These are phyloP conservation scores for Pristionchus fissidentatus DNA, from an alignment of 2,888 invertebrate genomes.

Conservation along the genomic window DNA sequence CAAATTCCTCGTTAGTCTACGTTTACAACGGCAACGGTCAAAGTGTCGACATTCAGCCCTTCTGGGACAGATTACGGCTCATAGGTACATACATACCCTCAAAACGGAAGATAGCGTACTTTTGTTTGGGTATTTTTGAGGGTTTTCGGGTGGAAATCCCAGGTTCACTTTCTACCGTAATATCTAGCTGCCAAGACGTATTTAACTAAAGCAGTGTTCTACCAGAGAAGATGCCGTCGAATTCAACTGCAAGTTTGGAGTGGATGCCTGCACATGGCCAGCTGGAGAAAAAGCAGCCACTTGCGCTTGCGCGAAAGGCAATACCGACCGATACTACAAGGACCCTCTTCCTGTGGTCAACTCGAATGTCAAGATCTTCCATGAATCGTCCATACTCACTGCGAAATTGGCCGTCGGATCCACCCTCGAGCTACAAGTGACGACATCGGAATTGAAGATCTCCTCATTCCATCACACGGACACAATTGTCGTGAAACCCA, in stretches of 20 bases:
- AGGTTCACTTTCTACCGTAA: too few relatives aligned
- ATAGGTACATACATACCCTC: too few relatives aligned
- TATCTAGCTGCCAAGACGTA: too few relatives aligned
- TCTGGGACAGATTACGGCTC: background rate
- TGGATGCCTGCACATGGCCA: background rate
- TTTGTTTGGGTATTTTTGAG: too few relatives aligned
- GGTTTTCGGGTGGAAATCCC: too few relatives aligned
- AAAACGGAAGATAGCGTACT: too few relatives aligned
- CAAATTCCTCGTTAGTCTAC: background rate
- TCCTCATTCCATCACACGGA: background rate
- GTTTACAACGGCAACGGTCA: background rate
- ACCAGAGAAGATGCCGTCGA: conserved; percentile 6
- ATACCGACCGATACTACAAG: background rate
- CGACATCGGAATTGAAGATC: background rate
- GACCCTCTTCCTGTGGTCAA: background rate
- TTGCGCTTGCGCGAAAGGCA: background rate
- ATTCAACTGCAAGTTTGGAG: conserved; percentile 22
- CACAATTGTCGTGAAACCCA: background rate
- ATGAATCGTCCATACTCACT: background rate
- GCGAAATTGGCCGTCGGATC: background rate
- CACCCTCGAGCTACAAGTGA: conserved; percentile 4
- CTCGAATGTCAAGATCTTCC: background rate
- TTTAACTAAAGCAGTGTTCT: too few relatives aligned
- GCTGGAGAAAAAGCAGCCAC: background rate
- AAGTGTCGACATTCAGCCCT: background rate